Evolutionary conservation across 1,140 invertebrate species (phyloP).

Genomic region (Brachystomella parvula): DNA sequence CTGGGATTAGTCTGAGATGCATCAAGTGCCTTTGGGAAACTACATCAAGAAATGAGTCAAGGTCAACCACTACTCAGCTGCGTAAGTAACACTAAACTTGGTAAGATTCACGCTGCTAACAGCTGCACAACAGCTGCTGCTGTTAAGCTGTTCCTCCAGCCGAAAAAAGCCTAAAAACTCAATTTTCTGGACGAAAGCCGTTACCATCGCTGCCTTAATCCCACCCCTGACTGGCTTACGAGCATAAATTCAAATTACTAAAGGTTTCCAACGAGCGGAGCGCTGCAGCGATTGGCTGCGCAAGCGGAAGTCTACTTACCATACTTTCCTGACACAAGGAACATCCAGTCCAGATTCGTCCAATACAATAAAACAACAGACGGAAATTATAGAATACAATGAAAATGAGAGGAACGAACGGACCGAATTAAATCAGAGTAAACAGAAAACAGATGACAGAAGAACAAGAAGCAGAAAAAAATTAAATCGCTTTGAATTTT

Average conservation of each 20-base stretch:
- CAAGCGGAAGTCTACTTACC: too few relatives aligned
- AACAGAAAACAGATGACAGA: not conserved
- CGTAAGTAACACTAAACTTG: not conserved
- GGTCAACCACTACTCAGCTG: not conserved
- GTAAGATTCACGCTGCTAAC: not conserved
- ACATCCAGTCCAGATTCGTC: too few relatives aligned
- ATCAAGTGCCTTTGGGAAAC: conserved; percentile 21
- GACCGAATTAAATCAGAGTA: too few relatives aligned
- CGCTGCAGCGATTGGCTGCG: too few relatives aligned
- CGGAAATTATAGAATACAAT: too few relatives aligned
- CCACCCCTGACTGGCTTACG: too few relatives aligned
- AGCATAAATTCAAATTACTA: too few relatives aligned
- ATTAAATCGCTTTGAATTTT: not conserved
- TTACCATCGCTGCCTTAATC: too few relatives aligned
- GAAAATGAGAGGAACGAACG: too few relatives aligned
- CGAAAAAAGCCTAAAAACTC: not conserved
- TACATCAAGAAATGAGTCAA: conserved; percentile 43
- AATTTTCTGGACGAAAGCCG: not conserved
- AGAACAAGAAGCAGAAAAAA: not conserved
- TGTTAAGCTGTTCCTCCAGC: not conserved
- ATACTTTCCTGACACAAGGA: too few relatives aligned
- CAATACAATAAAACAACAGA: too few relatives aligned
- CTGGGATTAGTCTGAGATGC: conserved; percentile 13
- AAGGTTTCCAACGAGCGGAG: too few relatives aligned
- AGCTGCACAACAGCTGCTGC: not conserved